These are phyloP conservation scores for Thunnus thynnus DNA, from an alignment of 2,113 vertebrate species.

Conservation along the genomic window DNA sequence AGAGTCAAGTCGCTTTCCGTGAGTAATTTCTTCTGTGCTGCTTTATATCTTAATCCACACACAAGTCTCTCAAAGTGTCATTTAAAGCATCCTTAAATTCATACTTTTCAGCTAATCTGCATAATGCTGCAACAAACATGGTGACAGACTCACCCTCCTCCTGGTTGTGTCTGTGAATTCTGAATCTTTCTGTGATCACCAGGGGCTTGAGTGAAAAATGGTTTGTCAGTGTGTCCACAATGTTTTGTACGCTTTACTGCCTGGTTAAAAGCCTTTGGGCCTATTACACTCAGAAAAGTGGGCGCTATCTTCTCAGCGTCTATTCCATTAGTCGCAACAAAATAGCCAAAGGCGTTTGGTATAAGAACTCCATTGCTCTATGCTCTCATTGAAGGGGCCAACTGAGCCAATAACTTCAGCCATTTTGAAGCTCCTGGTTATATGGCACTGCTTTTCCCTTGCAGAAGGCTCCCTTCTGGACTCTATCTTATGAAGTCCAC, in stretches of 20 bases:
- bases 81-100: neutral
- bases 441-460: no score
- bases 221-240: neutral
- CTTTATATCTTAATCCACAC: slow-evolving; percentile 24
- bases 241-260: neutral
- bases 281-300: slow-evolving; percentile 11
- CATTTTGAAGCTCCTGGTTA: no score
- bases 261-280: slow-evolving; percentile 1
- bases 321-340: neutral
- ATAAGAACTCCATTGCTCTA: slow-evolving; percentile 5
- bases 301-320: neutral
- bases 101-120: slow-evolving; percentile 16
- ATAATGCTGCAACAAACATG: neutral
- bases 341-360: neutral
- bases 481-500: no score
- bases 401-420: slow-evolving; percentile 18
- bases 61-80: slow-evolving; percentile 17
- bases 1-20: slow-evolving; percentile 30
- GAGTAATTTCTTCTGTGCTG: slow-evolving; percentile 6
- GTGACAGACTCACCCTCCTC: slow-evolving; percentile 23
- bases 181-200: neutral
- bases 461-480: no score
- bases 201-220: slow-evolving; percentile 14
- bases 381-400: slow-evolving; percentile 1
- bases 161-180: neutral